phyloP scores from a whole-genome alignment of 1,140 invertebrate species.

The Bombus superbus region DNA sequence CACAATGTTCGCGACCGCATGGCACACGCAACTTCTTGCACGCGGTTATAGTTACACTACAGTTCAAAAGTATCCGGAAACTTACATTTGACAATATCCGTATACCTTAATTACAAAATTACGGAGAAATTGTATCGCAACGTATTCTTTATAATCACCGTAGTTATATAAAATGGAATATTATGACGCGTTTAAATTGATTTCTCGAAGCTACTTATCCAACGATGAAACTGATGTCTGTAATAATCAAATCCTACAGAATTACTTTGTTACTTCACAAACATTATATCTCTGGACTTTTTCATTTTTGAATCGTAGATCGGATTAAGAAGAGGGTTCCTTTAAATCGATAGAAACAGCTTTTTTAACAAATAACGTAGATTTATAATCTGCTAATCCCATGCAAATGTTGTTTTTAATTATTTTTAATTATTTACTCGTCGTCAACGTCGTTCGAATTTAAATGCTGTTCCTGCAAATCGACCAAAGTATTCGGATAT shows the following conservation, averaged over 20 bases:
- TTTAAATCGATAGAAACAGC: neutral
- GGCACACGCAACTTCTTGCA: constrained; percentile 53
- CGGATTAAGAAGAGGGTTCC: neutral
- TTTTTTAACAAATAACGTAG: no score
- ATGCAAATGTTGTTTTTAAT: neutral
- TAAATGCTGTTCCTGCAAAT: neutral
- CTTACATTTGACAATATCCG: neutral
- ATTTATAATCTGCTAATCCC: no score
- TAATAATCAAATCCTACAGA: neutral
- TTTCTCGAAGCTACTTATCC: neutral
- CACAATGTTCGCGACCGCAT: constrained; percentile 37
- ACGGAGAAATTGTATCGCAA: neutral
- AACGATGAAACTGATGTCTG: no score
- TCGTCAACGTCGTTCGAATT: neutral
- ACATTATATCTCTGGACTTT: neutral
- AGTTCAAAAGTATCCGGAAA: neutral
- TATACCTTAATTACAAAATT: neutral
- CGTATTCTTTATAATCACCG: neutral
- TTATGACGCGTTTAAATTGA: neutral
- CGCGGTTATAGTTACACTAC: constrained; percentile 62
- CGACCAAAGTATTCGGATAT: neutral
- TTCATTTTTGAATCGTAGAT: neutral
- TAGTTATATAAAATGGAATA: neutral
- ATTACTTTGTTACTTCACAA: neutral
- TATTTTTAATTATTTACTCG: neutral